Percentiles rank a stretch among this genome's conserved stretches.
Evolutionary conservation across 2,888 invertebrate species (phyloP).

Genomic region (Steromphala cineraria): DNA sequence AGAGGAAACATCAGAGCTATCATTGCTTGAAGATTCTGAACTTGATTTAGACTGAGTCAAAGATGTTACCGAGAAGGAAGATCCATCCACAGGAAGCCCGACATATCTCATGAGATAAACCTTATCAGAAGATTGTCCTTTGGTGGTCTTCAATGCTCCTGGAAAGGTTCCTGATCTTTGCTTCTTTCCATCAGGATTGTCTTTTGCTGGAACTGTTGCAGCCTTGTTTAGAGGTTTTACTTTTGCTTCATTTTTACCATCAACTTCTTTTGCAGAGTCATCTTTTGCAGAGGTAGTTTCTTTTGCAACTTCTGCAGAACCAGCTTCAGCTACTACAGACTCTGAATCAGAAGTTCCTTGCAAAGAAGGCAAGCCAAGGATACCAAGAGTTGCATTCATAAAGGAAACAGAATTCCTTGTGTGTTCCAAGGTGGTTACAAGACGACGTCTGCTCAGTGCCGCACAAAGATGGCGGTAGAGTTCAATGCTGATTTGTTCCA

Average conservation of each 20-base stretch:
- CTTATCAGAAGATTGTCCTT: neutral
- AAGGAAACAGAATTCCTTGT: constrained; percentile 4
- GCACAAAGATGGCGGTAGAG: constrained; percentile 27
- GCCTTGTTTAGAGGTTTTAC: neutral
- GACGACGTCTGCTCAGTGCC: neutral
- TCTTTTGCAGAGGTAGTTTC: neutral
- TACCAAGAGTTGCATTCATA: constrained; percentile 17
- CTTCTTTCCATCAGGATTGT: neutral
- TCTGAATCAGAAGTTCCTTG: neutral
- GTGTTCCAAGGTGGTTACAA: constrained; percentile 7
- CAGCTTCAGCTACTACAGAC: neutral
- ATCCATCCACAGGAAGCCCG: neutral
- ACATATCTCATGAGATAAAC: neutral
- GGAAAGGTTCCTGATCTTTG: neutral
- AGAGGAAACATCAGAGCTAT: neutral
- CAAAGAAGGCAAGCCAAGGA: constrained; percentile 21
- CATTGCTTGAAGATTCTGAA: neutral
- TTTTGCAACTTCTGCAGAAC: neutral
- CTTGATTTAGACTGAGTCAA: neutral
- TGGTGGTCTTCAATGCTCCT: neutral
- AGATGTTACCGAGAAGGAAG: neutral
- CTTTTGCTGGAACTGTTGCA: neutral
- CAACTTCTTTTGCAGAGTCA: neutral
- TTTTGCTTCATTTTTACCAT: too few relatives aligned
- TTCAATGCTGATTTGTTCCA: constrained; percentile 34